phyloP scores from a whole-genome alignment of 2,888 invertebrate species.

The Lithosia quadra region DNA sequence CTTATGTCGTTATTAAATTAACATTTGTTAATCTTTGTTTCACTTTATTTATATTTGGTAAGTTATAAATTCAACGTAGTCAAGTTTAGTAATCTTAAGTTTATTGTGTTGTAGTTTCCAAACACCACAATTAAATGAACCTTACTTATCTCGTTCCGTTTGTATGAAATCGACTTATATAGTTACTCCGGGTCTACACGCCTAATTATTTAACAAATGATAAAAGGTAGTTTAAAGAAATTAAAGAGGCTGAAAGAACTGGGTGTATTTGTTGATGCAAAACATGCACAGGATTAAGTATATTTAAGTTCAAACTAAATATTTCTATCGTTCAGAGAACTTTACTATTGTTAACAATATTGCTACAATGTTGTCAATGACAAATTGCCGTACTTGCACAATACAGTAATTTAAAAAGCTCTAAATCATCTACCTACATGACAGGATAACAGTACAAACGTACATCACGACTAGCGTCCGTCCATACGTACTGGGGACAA shows the following conservation, averaged over 20 bases:
- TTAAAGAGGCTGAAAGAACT: not conserved
- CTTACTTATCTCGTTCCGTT: not conserved
- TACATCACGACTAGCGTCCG: conserved; percentile 53
- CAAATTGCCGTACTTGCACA: not conserved
- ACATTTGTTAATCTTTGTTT: not conserved
- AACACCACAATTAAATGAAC: not conserved
- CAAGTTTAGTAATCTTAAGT: not conserved
- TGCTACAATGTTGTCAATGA: conserved; percentile 2
- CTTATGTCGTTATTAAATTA: not conserved
- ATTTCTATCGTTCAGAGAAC: not conserved
- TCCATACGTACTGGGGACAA: conserved; percentile 49
- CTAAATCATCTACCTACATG: conserved; percentile 59
- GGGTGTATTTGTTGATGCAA: not conserved
- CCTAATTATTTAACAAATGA: not conserved
- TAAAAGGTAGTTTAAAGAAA: not conserved
- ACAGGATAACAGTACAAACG: conserved; percentile 61
- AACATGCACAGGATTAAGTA: not conserved
- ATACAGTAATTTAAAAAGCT: conserved; percentile 43
- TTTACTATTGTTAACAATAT: not conserved
- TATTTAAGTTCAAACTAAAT: not conserved
- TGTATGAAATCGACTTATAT: not conserved
- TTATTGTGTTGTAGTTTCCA: not conserved
- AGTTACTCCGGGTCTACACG: too few relatives aligned
- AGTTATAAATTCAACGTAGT: not conserved
- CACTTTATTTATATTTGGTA: not conserved